Evolutionary conservation across 2,113 vertebrate species (phyloP).

Genomic region (Antechinus stuartii): DNA sequence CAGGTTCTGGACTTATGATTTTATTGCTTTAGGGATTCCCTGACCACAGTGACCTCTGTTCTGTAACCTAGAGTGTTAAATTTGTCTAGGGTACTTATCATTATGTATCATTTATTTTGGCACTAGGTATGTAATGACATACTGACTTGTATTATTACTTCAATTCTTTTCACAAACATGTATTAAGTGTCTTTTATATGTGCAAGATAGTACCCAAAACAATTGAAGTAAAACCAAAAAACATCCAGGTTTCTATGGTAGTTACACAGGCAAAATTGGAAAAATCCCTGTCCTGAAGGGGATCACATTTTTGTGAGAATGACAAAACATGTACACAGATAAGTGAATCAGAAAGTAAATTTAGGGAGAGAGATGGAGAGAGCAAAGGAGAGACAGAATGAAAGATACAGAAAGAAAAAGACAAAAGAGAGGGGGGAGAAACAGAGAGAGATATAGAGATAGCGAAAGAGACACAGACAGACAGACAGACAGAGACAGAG

Average conservation of each 20-base stretch:
- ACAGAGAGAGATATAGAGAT: background rate
- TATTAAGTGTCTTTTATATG: background rate
- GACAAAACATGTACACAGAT: background rate
- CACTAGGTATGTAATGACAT: background rate
- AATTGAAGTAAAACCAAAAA: background rate
- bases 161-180: background rate
- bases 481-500: no score
- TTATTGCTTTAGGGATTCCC: background rate
- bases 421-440: no score
- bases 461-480: background rate
- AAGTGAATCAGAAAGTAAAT: no score
- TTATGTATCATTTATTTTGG: background rate
- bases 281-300: background rate
- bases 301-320: background rate
- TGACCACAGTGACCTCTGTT: background rate
- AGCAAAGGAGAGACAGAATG: background rate
- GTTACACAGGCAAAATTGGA: background rate
- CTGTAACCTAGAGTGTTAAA: background rate
- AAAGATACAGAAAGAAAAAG: background rate
- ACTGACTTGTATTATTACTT: background rate
- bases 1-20: background rate
- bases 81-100: background rate
- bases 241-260: background rate
- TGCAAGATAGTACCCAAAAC: background rate
- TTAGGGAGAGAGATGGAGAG: background rate